These are phyloP conservation scores for Saturnia japonica DNA, from an alignment of 2,888 invertebrate genomes.

Conservation along the genomic window DNA sequence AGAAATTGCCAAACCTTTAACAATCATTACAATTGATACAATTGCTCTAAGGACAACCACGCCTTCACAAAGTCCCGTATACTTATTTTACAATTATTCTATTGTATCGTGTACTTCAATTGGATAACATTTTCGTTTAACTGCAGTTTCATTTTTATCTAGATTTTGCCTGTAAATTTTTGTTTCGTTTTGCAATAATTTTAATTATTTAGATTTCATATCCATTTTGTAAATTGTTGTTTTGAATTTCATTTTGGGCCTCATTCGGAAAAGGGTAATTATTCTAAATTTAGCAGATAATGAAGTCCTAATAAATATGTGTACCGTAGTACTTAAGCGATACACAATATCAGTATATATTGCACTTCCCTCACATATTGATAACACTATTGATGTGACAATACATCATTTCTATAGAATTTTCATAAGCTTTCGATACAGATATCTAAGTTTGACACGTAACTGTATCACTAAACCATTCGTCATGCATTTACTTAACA, in stretches of 20 bases:
- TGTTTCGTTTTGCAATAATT: background rate
- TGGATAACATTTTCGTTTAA: background rate
- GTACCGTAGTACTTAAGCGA: background rate
- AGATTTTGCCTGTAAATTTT: background rate
- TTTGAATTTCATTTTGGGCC: background rate
- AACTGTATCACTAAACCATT: constrained; percentile 9
- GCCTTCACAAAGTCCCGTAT: constrained; percentile 21
- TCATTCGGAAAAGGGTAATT: background rate
- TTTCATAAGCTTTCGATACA: background rate
- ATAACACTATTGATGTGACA: background rate
- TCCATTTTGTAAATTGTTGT: background rate
- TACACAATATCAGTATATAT: background rate
- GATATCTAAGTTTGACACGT: background rate
- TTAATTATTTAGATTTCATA: background rate
- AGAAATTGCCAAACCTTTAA: constrained; percentile 13
- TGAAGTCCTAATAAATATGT: too few relatives aligned
- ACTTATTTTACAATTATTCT: background rate
- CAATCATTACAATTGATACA: constrained; percentile 27
- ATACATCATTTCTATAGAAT: background rate
- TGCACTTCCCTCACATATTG: background rate
- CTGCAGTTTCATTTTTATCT: background rate
- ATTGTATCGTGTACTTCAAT: background rate
- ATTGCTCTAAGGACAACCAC: constrained; percentile 24
- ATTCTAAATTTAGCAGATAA: background rate
- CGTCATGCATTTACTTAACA: background rate